These are phyloP conservation scores for Carlito syrichta DNA, from an alignment of 2,113 vertebrate species.

Conservation along the genomic window DNA sequence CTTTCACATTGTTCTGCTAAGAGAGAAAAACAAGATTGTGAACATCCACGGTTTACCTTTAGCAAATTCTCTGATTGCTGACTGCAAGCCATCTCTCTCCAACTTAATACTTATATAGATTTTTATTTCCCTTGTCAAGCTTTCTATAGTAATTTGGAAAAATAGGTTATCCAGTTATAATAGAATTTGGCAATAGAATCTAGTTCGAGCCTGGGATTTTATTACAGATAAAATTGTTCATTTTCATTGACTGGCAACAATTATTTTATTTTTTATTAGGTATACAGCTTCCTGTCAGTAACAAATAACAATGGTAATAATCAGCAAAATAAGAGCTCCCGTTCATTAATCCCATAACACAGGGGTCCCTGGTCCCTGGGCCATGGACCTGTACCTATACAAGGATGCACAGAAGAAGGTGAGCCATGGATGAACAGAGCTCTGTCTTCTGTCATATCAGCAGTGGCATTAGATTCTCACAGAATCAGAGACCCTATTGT, in stretches of 20 bases:
- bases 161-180: not conserved
- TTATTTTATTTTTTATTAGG: not conserved
- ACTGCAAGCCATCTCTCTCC: not conserved
- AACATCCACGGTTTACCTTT: not conserved
- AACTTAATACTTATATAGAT: conserved; percentile 19
- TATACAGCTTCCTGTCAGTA: not conserved
- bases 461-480: too few species aligned
- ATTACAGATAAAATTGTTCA: not conserved
- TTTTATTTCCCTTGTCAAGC: conserved; percentile 27
- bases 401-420: too few species aligned
- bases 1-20: not conserved
- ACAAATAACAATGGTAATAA: not conserved
- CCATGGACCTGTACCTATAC: too few species aligned
- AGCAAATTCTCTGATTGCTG: not conserved
- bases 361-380: too few species aligned
- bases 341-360: not conserved
- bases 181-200: not conserved
- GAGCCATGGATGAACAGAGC: too few species aligned
- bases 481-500: too few species aligned
- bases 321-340: not conserved
- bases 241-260: not conserved
- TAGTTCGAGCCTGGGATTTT: not conserved
- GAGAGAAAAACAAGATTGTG: not conserved
- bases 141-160: conserved; percentile 36
- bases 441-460: too few species aligned